These are phyloP conservation scores for Lophura nycthemera DNA, from an alignment of 2,113 vertebrate genomes.

Conservation along the genomic window DNA sequence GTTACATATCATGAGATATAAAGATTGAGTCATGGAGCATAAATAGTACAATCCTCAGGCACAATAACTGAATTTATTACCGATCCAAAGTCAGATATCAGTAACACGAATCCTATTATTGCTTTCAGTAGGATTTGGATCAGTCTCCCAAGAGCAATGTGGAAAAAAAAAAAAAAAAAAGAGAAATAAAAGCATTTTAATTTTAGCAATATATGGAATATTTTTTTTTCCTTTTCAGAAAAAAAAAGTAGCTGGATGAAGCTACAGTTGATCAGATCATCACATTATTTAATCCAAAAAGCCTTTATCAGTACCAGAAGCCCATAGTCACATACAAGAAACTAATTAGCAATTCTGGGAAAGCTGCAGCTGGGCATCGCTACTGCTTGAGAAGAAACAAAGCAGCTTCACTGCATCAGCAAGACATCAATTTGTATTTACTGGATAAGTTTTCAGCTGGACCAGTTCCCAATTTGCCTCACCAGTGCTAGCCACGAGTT, in stretches of 20 bases:
- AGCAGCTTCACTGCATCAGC: background rate
- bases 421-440: background rate
- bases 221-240: background rate
- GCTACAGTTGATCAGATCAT: background rate
- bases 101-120: background rate
- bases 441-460: background rate
- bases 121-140: background rate
- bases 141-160: background rate
- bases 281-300: background rate
- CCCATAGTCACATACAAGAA: background rate
- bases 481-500: background rate
- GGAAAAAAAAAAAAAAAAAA: background rate
- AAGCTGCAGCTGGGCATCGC: background rate
- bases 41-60: background rate
- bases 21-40: background rate
- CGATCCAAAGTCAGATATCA: background rate
- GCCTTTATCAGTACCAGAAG: background rate
- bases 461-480: background rate
- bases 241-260: background rate
- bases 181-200: background rate
- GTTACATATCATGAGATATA: background rate
- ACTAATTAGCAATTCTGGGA: background rate
- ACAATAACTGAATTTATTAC: slow-evolving; percentile 15
- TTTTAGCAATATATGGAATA: background rate
- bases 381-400: background rate